Conservation (phyloP, 2,113 vertebrate species). For the Brienomyrus brachyistius region DNA sequence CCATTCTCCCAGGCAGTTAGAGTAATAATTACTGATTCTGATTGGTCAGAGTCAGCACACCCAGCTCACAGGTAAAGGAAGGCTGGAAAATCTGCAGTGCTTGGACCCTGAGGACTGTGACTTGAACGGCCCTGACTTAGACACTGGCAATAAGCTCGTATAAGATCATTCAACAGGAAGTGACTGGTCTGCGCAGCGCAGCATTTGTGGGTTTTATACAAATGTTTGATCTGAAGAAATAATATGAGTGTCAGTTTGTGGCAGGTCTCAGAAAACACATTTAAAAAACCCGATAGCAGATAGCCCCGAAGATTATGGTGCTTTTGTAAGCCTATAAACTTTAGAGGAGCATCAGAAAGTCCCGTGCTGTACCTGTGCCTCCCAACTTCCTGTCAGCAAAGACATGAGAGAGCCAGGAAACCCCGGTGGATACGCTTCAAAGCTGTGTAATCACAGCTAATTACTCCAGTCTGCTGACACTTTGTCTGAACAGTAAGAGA, state of each 20-base stretch:
- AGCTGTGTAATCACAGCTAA: neutral
- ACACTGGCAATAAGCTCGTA: neutral
- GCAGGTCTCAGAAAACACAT: neutral
- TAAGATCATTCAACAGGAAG: neutral
- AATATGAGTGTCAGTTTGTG: neutral
- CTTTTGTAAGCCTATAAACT: neutral
- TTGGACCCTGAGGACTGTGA: too few relatives aligned
- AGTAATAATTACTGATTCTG: too few relatives aligned
- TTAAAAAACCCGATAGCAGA: neutral
- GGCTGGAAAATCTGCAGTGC: too few relatives aligned
- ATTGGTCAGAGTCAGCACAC: too few relatives aligned
- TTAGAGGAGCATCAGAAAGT: neutral
- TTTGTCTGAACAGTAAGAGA: neutral
- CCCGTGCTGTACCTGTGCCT: neutral
- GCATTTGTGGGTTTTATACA: neutral
- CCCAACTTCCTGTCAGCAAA: neutral
- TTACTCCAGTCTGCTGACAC: slow-evolving; percentile 4
- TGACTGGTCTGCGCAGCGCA: neutral
- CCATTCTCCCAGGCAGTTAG: too few relatives aligned
- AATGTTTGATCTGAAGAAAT: neutral
- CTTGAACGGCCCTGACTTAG: neutral
- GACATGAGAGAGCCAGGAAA: neutral
- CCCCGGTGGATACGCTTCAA: neutral
- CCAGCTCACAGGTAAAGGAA: neutral
- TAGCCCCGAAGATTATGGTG: neutral